A percentile compares a stretch with the other conserved stretches of the same genome.
These are phyloP conservation scores for Scophthalmus maximus DNA, from an alignment of 2,113 vertebrate genomes.

Conservation along the genomic window DNA sequence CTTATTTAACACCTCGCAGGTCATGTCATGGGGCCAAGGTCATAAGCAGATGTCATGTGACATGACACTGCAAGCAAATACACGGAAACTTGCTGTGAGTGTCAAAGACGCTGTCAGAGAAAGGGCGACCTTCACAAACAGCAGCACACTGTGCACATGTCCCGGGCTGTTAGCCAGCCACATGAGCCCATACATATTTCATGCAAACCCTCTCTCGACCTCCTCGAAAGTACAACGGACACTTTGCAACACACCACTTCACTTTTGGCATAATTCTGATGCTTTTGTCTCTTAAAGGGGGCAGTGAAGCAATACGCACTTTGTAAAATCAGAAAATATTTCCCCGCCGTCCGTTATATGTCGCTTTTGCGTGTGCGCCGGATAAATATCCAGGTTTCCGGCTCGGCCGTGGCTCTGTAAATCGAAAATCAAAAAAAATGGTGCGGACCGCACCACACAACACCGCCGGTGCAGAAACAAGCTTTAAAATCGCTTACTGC, in stretches of 20 bases:
- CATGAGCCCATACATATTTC: constrained; percentile 53
- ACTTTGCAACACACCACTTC: background rate
- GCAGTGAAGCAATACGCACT: too few relatives aligned
- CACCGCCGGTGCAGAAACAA: too few relatives aligned
- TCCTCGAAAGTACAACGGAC: constrained; percentile 29
- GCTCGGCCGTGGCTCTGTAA: too few relatives aligned
- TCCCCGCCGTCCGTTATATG: too few relatives aligned
- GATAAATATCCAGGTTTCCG: too few relatives aligned
- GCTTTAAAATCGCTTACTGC: too few relatives aligned
- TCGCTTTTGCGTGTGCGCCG: too few relatives aligned
- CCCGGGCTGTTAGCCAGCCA: constrained; percentile 7
- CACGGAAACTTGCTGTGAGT: constrained; percentile 17
- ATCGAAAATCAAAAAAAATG: too few relatives aligned
- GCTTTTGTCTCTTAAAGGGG: constrained; percentile 3
- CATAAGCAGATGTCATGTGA: constrained; percentile 6
- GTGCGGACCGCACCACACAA: too few relatives aligned
- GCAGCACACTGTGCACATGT: constrained; percentile 36
- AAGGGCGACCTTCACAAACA: constrained; percentile 60
- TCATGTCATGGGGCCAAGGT: constrained; percentile 37
- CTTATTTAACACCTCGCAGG: constrained; percentile 34
- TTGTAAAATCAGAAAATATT: too few relatives aligned
- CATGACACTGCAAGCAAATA: constrained; percentile 21
- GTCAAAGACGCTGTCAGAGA: constrained; percentile 36
- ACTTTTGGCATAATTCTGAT: background rate
- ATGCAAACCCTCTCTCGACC: constrained; percentile 47